Evolutionary conservation across 2,888 invertebrate species (phyloP), one percentile per base, ranked within the genome.

Genomic region (Sarcophaga rosellei): DNA sequence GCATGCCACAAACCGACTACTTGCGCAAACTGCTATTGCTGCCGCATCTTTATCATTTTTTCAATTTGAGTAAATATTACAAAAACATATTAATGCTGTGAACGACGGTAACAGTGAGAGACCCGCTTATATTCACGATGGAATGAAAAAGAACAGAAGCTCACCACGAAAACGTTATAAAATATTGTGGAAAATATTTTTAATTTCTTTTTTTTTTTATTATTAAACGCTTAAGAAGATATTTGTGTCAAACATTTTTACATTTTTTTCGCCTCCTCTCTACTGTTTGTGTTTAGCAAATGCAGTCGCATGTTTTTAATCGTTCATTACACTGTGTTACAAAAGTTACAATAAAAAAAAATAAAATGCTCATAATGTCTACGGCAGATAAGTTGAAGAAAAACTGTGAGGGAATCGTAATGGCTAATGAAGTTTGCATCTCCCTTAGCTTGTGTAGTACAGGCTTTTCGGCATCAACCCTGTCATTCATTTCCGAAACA

Each of bases 241-340:
- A 70, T 81, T 81, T 81, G 75, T 76, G 81, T 57, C 75, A 76
- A 70, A 70, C 69, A 75, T 62, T 63, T 75, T 74, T 4, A 53
- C 5, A 15, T 53, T 53, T 15, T 17, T 15, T 53, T 47, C n/a
- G n/a, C n/a, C 17, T 15, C 4, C 53, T 12, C 35, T 35, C 35
- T 35, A 6, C 35, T 35, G 35, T 35, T 35, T 35, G 35, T 35
- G 35, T 35, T 35, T 35, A 35, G 35, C 6, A 6, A 35, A 35
- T 35, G 35, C 35, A 35, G 35, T 35, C 6, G 35, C 6, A 35
- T 35, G 8, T 35, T 10, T 8, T 35, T 35, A 10, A 10, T 35
- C 35, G 35, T 35, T 35, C 8, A 10, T 35, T 35, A 35, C 35
- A 35, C 8, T 35, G 35, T 35, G 35, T 35, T 8, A 10, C 10